Base-by-base conservation (phyloP, 2,888 invertebrate species). In the Rhingia rostrata region DNA sequence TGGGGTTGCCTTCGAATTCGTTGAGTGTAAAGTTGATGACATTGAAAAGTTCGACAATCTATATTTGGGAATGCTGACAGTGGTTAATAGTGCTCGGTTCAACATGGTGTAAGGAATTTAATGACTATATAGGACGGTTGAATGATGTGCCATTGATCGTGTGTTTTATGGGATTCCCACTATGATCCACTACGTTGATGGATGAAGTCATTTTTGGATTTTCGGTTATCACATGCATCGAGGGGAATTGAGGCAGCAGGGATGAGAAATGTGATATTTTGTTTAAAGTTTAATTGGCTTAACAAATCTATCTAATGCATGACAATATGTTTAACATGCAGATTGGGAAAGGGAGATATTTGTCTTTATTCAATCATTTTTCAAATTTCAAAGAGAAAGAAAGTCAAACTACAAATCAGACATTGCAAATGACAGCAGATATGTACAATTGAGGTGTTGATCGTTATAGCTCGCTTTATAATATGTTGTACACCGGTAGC, bases 181-280 rank as follows among this genome's bases (percentile, higher is more conserved):
- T 22, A 67, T 67, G 80, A 54, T 35, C 64, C 2, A 22, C 54
- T 69, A 47, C 10, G 67, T 67, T 80, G 80, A 80, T 67, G 67
- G 80, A 80, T 80, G 80, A 80, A 67, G 80, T 80, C 73, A 67
- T 63, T 63, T 54, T 74, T 61, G 56, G 54, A 69, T 61, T 73
- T 74, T 80, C 69, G 51, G 64, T 72, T 64, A 70, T 64, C 64
- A 22, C 22, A 58, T 49, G 78, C 43, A 43, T 72, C 70, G 60
- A 49, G 49, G 58, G 49, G 12, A 43, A 41, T 14, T 51, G 51
- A 66, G 12, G n/a, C 58, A 22, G 35, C 35, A 60, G 66, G 43
- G 53, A 33, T 33, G n/a, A 45, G 66, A 53, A 58, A 45, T 60
- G 43, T 66, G 72, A 66, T 72, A 66, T 70, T 51, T 66, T 53